Conservation (phyloP, 2,113 vertebrate species). For the Herpetotheres cachinnans region DNA sequence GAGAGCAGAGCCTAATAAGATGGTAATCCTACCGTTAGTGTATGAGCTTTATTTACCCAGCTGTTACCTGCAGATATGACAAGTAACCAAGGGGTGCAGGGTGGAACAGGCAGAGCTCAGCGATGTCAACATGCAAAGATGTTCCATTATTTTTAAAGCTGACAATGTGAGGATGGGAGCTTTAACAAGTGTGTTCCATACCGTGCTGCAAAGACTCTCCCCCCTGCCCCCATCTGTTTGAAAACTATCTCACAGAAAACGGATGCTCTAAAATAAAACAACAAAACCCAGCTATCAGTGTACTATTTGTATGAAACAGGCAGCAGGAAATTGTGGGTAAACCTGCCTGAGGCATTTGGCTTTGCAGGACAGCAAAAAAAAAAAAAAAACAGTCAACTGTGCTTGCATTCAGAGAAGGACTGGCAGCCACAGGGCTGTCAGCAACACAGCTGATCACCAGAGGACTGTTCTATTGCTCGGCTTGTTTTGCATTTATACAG, state of each 20-base stretch:
- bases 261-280: background rate
- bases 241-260: background rate
- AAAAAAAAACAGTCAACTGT: background rate
- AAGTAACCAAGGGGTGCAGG: background rate
- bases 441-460: background rate
- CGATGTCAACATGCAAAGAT: background rate
- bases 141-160: background rate
- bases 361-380: background rate
- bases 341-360: background rate
- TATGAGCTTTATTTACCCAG: background rate
- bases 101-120: background rate
- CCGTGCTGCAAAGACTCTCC: background rate
- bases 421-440: background rate
- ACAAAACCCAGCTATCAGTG: background rate
- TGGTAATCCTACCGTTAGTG: background rate
- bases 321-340: background rate
- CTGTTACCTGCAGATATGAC: background rate
- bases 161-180: background rate
- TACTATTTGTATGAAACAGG: background rate
- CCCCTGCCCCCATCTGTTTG: background rate
- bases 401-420: background rate
- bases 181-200: background rate
- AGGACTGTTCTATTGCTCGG: background rate
- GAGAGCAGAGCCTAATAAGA: background rate
- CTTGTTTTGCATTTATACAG: background rate